Conservation (phyloP, 2,113 vertebrate species). For the Uropsilus gracilis region DNA sequence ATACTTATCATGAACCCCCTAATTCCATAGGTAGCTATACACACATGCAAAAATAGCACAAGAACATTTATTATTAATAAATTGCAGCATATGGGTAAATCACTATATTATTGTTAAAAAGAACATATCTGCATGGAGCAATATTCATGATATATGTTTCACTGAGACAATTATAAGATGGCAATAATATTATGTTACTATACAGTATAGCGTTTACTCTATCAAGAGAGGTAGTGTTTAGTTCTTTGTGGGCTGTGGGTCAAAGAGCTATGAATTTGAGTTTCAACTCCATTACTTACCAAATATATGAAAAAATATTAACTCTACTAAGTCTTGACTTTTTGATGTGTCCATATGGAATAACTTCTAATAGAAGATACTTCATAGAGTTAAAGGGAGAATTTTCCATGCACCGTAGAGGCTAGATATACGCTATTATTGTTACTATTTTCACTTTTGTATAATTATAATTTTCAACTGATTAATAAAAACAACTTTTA, state of each 20-base stretch:
- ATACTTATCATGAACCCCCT: not conserved
- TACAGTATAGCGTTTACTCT: not conserved
- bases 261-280: not conserved
- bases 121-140: not conserved
- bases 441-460: not conserved
- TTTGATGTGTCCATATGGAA: not conserved
- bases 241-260: not conserved
- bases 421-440: not conserved
- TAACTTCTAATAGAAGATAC: not conserved
- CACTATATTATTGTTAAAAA: not conserved
- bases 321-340: not conserved
- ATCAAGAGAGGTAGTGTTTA: not conserved
- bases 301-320: not conserved
- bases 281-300: not conserved
- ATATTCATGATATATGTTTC: not conserved
- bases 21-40: not conserved
- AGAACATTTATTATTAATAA: not conserved
- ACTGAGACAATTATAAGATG: not conserved
- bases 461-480: slow-evolving; percentile 15
- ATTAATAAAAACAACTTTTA: not conserved
- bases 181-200: too few relatives aligned
- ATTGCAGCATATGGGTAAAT: not conserved
- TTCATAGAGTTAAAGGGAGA: not conserved
- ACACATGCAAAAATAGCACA: not conserved
- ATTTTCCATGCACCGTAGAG: not conserved